Conservation (phyloP, 2,888 invertebrate genomes). For the Drosophila prostipennis region DNA sequence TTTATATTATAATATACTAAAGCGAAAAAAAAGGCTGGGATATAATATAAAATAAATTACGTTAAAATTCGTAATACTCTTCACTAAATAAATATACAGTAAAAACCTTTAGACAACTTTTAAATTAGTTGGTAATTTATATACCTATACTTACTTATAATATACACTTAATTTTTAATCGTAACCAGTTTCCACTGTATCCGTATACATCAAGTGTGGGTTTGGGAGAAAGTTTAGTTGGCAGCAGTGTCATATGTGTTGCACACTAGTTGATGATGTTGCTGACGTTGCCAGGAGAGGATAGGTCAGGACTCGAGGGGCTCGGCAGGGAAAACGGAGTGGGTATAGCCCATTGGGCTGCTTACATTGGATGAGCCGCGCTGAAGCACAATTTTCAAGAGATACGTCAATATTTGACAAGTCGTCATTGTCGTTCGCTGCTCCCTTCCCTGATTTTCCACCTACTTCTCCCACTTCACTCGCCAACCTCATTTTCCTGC, state of each 20-base stretch:
- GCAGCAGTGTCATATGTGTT: conserved; percentile 67
- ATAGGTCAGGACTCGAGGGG: conserved; percentile 39
- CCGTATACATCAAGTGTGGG: conserved; percentile 6
- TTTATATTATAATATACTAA: too few species aligned
- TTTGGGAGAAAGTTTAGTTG: conserved; percentile 40
- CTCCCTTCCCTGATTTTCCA: conserved; percentile 20
- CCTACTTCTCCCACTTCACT: neutral
- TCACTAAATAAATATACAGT: too few species aligned
- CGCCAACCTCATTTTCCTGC: conserved; percentile 14
- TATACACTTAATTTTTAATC: neutral
- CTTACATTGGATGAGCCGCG: conserved; percentile 79
- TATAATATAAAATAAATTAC: too few species aligned
- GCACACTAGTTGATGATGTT: conserved; percentile 80
- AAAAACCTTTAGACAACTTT: too few species aligned
- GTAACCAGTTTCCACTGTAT: neutral
- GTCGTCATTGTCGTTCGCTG: conserved; percentile 71
- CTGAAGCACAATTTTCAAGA: conserved; percentile 81
- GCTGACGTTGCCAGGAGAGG: conserved; percentile 68
- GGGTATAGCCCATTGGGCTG: conserved; percentile 62
- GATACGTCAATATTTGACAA: conserved; percentile 82
- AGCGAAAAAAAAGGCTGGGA: too few species aligned
- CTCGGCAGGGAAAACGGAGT: neutral
- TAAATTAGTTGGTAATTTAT: neutral
- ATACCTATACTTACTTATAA: too few species aligned
- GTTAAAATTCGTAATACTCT: too few species aligned